These are phyloP conservation scores for Lepidonotus clava DNA, from an alignment of 2,888 invertebrate species.

Conservation along the genomic window DNA sequence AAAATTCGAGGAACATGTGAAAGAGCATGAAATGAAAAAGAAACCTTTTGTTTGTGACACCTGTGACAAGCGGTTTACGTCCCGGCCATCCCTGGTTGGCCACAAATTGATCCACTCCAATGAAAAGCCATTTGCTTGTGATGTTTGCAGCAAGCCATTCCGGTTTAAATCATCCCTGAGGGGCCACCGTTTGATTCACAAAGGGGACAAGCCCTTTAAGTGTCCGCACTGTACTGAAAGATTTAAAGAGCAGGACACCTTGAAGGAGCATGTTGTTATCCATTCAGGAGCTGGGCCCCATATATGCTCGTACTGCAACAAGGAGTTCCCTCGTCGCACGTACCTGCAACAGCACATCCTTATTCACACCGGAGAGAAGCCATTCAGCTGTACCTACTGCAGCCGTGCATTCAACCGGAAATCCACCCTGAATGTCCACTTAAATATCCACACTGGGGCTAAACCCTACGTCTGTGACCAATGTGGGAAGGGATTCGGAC, in stretches of 20 bases:
- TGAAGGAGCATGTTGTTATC: neutral
- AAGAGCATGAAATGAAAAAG: too few species aligned
- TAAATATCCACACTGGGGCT: constrained; percentile 10
- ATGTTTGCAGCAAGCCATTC: neutral
- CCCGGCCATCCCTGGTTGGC: neutral
- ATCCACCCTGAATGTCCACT: neutral
- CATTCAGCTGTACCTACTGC: neutral
- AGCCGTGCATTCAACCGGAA: neutral
- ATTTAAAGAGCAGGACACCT: neutral
- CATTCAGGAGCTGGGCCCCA: neutral
- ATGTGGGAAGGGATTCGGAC: constrained; percentile 18
- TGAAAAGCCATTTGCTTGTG: neutral
- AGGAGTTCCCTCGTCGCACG: neutral
- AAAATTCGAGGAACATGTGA: too few species aligned
- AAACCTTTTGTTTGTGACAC: neutral
- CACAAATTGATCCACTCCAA: neutral
- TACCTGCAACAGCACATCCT: neutral
- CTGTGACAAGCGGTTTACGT: neutral
- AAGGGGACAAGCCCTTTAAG: neutral
- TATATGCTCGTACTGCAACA: neutral
- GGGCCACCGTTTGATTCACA: neutral
- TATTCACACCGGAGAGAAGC: constrained; percentile 4
- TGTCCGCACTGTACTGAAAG: neutral
- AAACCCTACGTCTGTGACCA: neutral
- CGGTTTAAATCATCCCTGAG: neutral